These are phyloP conservation scores for Cerastoderma edule DNA, from an alignment of 2,888 invertebrate genomes.

Conservation along the genomic window DNA sequence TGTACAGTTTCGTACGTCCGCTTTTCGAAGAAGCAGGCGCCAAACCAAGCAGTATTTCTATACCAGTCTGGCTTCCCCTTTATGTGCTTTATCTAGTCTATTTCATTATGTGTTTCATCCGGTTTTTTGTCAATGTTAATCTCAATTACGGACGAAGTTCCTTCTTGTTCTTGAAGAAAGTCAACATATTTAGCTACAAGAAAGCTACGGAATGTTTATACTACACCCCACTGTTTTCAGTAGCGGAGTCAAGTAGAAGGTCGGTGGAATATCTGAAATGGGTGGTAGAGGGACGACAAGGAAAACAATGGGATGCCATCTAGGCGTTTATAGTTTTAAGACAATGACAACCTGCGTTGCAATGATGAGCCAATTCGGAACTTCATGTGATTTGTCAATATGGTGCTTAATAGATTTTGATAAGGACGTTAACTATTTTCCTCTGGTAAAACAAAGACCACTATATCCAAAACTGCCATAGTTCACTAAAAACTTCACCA, in stretches of 20 bases:
- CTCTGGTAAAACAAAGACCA: too few species aligned
- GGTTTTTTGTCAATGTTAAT: slow-evolving; percentile 38
- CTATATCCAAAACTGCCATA: too few species aligned
- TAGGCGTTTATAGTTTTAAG: too few species aligned
- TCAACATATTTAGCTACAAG: slow-evolving; percentile 86
- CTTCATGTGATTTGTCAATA: too few species aligned
- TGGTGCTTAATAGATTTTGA: too few species aligned
- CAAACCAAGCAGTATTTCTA: slow-evolving; percentile 68
- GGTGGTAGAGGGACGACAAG: not conserved
- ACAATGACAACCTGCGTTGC: too few species aligned
- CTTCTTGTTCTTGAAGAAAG: slow-evolving; percentile 77
- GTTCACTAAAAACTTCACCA: too few species aligned
- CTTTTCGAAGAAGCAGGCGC: slow-evolving; percentile 30
- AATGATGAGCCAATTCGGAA: too few species aligned
- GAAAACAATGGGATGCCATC: too few species aligned
- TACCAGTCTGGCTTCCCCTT: slow-evolving; percentile 76
- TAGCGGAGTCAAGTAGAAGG: slow-evolving; percentile 78
- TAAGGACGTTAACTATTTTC: too few species aligned
- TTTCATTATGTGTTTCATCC: slow-evolving; percentile 54
- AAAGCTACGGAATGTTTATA: slow-evolving; percentile 86
- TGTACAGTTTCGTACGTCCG: slow-evolving; percentile 83
- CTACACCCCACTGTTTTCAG: slow-evolving; percentile 84
- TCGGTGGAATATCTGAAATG: not conserved
- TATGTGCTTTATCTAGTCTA: slow-evolving; percentile 64
- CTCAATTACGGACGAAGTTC: slow-evolving; percentile 25